Evolutionary conservation across 2,113 vertebrate species (phyloP).

Genomic region (Cheilinus undulatus): DNA sequence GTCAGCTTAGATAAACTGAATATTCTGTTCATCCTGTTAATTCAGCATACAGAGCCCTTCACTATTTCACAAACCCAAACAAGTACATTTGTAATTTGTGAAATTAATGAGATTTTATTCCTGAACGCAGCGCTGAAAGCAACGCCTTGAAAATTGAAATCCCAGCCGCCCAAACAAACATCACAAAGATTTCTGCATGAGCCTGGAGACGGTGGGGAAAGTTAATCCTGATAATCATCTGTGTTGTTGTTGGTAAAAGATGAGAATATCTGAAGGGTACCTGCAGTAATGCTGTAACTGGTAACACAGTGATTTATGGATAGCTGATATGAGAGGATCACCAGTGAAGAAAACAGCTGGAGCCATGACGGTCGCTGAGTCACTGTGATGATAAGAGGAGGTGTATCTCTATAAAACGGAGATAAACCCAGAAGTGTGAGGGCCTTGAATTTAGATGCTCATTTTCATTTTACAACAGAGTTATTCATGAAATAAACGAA

Average conservation of each 20-base stretch:
- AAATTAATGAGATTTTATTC: neutral
- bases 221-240: slow-evolving; percentile 28
- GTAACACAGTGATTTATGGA: slow-evolving; percentile 30
- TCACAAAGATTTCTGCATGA: neutral
- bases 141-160: neutral
- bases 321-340: slow-evolving; percentile 6
- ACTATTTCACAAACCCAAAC: neutral
- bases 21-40: neutral
- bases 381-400: slow-evolving; percentile 10
- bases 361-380: slow-evolving; percentile 2
- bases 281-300: slow-evolving; percentile 15
- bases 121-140: neutral
- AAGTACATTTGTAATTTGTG: neutral
- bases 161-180: neutral
- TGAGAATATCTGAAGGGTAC: slow-evolving; percentile 20
- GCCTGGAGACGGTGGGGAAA: neutral
- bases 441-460: no score
- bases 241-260: slow-evolving; percentile 12
- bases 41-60: neutral
- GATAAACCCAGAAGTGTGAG: neutral
- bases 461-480: no score
- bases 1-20: neutral
- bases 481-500: no score
- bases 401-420: neutral
- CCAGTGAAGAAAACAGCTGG: slow-evolving; percentile 6